Base-by-base conservation (phyloP, 2,797 vertebrate species). In the Chaunax sp. region DNA sequence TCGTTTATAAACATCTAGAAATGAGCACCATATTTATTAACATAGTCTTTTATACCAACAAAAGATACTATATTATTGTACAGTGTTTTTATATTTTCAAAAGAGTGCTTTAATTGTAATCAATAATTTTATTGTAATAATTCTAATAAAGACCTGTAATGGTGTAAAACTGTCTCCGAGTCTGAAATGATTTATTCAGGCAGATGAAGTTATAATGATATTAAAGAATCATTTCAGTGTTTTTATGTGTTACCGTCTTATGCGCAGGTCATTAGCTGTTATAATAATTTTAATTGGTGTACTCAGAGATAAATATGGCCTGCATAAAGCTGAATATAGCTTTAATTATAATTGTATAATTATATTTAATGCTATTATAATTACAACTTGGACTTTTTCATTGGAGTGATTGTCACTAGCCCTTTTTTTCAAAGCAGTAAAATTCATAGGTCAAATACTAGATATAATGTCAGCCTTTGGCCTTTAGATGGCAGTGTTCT, bases 1-100 rank as follows among this genome's bases (percentile, higher is more conserved):
- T 69, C 69, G 30, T 75, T 75, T 63, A 6, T 54, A 44, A 46
- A 55, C n/a, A 28, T 69, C 28, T 64, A 26, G 64, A 80, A 69
- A 18, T 69, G 9, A 73, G 41, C 20, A 57, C 51, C 33, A 61
- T 90, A 90, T 92, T 89, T 91, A 91, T 91, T 88, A 45, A 70
- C 2, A 63, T 55, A 19, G 60, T 77, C 16, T 82, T 80, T 77
- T 70, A 75, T 57, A 52, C 64, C 5, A 57, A 56, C 25, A 77
- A 47, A 77, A 78, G 33, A 65, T 75, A 59, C 40, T 78, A 80
- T 83, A 22, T 78, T 75, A 65, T 82, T 82, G 51, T 80, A 74
- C 4, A 57, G 28, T 61, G 28, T 81, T 83, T 81, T 65, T 70
- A 52, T 69, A 68, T 63, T 71, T 8, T 52, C 4, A 52, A 44